Conservation (phyloP, 2,797 vertebrate genomes). For the Platyrinchus mystaceus region DNA sequence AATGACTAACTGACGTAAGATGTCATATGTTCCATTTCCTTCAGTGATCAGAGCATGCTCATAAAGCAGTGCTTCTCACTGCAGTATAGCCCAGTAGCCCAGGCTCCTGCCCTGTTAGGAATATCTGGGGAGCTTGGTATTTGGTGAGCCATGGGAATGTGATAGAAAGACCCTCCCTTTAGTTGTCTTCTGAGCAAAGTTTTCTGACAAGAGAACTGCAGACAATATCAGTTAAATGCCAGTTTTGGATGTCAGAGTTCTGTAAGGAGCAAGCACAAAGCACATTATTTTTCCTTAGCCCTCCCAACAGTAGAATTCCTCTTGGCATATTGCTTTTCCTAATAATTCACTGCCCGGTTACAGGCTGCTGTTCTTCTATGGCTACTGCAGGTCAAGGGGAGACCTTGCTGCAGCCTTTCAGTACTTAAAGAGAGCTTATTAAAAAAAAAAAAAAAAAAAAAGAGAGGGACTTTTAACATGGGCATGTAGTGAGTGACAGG, state of each 20-base stretch:
- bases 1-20: neutral
- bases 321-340: neutral
- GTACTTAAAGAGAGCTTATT: neutral
- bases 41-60: neutral
- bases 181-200: neutral
- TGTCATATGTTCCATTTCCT: neutral
- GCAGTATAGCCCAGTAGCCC: rapidly evolving
- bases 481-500: neutral
- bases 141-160: neutral
- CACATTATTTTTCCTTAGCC: neutral
- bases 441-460: neutral
- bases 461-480: neutral
- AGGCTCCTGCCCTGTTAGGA: rapidly evolving
- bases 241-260: neutral
- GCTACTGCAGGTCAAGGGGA: neutral
- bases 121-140: neutral
- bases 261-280: neutral
- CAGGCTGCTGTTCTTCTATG: neutral
- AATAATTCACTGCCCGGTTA: neutral
- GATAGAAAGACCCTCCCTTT: neutral
- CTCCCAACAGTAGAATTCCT: too few relatives aligned
- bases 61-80: neutral
- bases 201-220: neutral
- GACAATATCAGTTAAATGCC: neutral
- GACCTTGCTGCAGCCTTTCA: neutral